Evolutionary conservation across 2,113 vertebrate genomes (phyloP), one percentile per base, ranked within the genome.

Genomic region (Mormyrus lacerda): DNA sequence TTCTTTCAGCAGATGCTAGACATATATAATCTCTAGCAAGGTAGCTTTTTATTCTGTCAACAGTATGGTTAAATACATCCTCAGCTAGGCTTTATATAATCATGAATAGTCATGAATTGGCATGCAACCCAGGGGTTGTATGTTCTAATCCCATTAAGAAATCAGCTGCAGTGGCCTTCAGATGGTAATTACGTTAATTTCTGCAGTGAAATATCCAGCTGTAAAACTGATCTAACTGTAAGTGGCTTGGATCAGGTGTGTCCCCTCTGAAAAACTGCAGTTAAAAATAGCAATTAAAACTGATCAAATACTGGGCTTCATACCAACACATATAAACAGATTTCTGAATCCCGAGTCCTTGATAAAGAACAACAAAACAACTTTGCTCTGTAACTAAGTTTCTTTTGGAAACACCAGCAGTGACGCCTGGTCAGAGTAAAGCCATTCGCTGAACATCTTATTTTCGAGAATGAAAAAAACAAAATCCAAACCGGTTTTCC

Each of bases 201-300:
- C 82, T 84, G 21, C 82, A 84, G 82, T 84, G 44, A 84, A 84
- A 45, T 84, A 84, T 84, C 24, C 17, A 47, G 44, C 82, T 84
- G 19, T n/a, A 82, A 39, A 82, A 31, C 31, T 44, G 42, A 84
- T 45, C 47, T 21, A 47, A 84, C 3, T 84, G 21, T 44, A 84
- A 82, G 35, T 84, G 19, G 17, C 79, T 11, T 39, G 73, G 11
- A 76, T 76, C 39, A 44, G 47, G 11, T 21, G 39, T 9, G 44
- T 3, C 21, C n/a, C 61, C 10, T 31, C n/a, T 69, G 61, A 44
- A 84, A 84, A 84, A 47, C 17, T n/a, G 24, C 39, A 84, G 11
- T 84, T 84, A 84, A 82, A 82, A 44, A 42, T 17, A 82, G 39
- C 31, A 21, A 82, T 82, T 82, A 82, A 84, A 79, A 6, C 10